Evolutionary conservation across 2,797 vertebrate genomes (phyloP), one percentile per base, ranked within the genome.

Genomic region (Sebastes steindachneri): DNA sequence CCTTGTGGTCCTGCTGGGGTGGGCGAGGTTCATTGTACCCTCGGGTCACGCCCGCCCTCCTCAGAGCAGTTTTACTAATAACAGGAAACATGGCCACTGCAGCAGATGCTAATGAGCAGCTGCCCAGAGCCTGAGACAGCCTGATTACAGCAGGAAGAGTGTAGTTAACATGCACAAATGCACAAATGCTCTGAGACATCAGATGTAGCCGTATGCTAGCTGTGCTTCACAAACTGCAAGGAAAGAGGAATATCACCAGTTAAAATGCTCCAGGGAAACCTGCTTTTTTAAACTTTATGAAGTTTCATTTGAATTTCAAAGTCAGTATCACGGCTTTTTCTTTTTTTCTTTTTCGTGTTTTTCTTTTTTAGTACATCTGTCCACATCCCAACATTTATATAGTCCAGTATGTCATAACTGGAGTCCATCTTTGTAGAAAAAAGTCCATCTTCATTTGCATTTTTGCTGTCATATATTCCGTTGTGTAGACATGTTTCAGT

Each of bases 71-170:
- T 86, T 59, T 14, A n/a, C 78, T 93, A 92, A 93, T 94, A 89
- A 93, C 92, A 91, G 94, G 92, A 95, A 93, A 77, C 78, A 33
- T 37, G 70, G 79, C 82, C 84, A 48, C 68, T 85, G 86, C 84
- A 81, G 75, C 67, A 89, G 86, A 91, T 89, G 85, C 87, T 92
- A 94, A 94, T 92, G 82, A 92, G 84, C 87, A 89, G 86, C 83
- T 93, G 90, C 82, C 76, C 83, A 65, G 77, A 87, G 86, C 75
- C 80, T 54, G 64, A 87, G 85, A 88, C 76, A 68, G 80, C 33
- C 65, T 85, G 90, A 93, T 92, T 91, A 89, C 70, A 92, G 86
- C 79, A 85, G 84, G 88, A 90, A 88, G 72, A 77, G 81, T 67
- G 75, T 67, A 74, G 80, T 88, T 90, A 86, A 79, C 77, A 17